Percentiles rank a stretch among this genome's conserved stretches.
phyloP scores from a whole-genome alignment of 2,888 invertebrate species.

The Tholera decimalis region DNA sequence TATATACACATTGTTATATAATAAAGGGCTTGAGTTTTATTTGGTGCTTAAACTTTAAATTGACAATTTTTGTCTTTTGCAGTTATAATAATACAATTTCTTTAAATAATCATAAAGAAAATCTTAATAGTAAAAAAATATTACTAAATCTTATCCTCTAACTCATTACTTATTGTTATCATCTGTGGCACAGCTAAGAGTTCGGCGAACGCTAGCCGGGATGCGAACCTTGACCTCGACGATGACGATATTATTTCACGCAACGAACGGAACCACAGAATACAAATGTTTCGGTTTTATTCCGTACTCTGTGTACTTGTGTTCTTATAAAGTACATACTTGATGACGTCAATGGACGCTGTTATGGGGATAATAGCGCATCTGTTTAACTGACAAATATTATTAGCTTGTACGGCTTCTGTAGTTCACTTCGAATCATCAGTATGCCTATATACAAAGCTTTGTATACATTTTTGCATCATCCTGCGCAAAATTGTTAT shows the following conservation, averaged over 20 bases:
- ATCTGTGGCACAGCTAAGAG: constrained; percentile 55
- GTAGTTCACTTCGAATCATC: constrained; percentile 1
- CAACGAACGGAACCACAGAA: constrained; percentile 68
- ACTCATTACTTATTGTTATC: constrained; percentile 51
- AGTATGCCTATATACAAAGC: not conserved
- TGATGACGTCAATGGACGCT: constrained; percentile 44
- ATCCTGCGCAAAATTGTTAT: not conserved
- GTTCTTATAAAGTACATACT: constrained; percentile 21
- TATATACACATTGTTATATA: too few species aligned
- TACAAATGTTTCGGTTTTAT: constrained; percentile 38
- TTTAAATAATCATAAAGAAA: too few species aligned
- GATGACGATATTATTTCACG: constrained; percentile 69
- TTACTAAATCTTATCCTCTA: not conserved
- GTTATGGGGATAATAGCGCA: constrained; percentile 37
- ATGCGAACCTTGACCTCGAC: constrained; percentile 86
- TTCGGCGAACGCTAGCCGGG: constrained; percentile 67
- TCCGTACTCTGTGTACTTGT: constrained; percentile 27
- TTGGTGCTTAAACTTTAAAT: too few species aligned
- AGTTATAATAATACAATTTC: too few species aligned
- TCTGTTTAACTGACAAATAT: constrained; percentile 41
- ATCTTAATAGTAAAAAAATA: too few species aligned
- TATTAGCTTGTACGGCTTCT: constrained; percentile 31
- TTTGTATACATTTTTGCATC: not conserved
- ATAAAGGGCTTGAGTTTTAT: too few species aligned
- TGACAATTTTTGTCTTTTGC: not conserved